Base-by-base conservation (phyloP, 2,888 invertebrate species). In the Lagria hirta region DNA sequence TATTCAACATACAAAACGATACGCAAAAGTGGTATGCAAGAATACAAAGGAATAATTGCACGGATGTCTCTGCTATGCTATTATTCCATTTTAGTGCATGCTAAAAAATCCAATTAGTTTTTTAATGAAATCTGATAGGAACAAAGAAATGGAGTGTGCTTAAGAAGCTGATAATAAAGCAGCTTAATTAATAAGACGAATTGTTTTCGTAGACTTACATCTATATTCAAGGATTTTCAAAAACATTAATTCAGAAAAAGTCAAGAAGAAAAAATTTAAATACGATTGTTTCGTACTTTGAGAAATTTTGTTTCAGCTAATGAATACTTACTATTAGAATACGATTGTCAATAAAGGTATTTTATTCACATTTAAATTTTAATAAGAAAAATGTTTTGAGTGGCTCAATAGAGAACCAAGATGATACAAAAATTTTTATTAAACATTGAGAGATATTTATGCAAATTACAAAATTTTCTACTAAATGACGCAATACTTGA, bases 151-250 rank as follows among this genome's bases (percentile, higher is more conserved):
- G 27, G 36, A 26, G 30, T 20, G 23, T 32, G 35, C 21, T 35
- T 43, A 26, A n/a, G 75, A 70, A 11, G 73, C 67, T 47, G 74
- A 74, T 22, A 38, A 38, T 28, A 28, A 29, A 20, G 10, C 4
- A n/a, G 16, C 23, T 13, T 20, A 23, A 30, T 40, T 30, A 40
- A 30, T 33, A 33, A 20, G 32, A 11, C 21, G 22, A 17, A n/a
- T 22, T 30, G 7, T 24, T 23, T 30, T 37, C 28, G 37, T 37
- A 27, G 37, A 28, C 20, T 37, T 37, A 28, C 15, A 37, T 26
- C 26, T 35, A 35, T 33, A 23, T 33, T 11, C 17, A 33, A 21
- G 15, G 26, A 17, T 35, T 35, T 35, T 21, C 35, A 35, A 35
- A 26, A 26, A 35, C 16, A 14, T 17, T 8, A 26, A 24, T 26